Conservation (phyloP, 2,113 vertebrate genomes). For the Tetrao urogallus region DNA sequence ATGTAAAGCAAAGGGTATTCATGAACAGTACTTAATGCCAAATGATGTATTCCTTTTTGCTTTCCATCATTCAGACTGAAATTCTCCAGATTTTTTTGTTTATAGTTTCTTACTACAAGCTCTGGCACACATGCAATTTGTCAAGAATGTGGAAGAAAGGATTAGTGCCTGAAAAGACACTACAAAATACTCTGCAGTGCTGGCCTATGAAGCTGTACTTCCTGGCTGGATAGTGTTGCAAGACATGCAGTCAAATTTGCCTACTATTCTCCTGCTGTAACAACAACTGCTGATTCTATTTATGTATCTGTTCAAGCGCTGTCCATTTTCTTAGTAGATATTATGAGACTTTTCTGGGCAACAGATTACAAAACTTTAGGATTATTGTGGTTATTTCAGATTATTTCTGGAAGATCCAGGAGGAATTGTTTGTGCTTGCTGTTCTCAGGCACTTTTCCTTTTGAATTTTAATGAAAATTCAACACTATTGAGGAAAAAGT, state of each 20-base stretch:
- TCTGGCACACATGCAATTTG: neutral
- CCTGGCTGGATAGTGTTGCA: neutral
- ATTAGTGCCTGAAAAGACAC: neutral
- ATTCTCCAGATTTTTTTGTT: neutral
- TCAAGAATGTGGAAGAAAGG: neutral
- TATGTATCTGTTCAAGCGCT: neutral
- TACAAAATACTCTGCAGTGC: rapidly evolving
- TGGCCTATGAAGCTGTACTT: neutral
- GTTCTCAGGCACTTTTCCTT: neutral
- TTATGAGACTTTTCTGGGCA: neutral
- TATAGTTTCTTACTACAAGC: neutral
- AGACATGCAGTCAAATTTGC: neutral
- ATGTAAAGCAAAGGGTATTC: neutral
- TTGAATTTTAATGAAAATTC: neutral
- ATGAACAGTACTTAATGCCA: neutral
- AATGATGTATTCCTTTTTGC: neutral
- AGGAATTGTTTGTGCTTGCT: neutral
- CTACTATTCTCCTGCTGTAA: neutral
- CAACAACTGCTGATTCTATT: neutral
- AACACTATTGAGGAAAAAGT: neutral
- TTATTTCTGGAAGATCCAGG: neutral
- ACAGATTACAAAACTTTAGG: neutral
- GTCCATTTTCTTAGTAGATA: neutral
- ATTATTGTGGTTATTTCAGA: neutral
- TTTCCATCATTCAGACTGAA: neutral